phyloP scores from a whole-genome alignment of 2,113 vertebrate species.

The Muntiacus muntjak region DNA sequence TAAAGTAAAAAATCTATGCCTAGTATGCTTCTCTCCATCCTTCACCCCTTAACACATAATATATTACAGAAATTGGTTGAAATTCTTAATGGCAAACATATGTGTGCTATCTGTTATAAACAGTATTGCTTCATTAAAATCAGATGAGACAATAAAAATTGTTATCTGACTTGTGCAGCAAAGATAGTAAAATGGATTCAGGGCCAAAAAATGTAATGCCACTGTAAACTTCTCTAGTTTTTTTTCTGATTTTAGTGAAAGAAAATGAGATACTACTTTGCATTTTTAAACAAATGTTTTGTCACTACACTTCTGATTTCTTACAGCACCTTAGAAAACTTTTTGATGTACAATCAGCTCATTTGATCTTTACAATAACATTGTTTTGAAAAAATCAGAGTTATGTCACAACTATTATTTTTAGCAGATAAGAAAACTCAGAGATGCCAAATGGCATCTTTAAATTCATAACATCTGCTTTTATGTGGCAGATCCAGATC shows the following conservation, averaged over 20 bases:
- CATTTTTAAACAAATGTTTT: neutral
- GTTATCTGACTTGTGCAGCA: neutral
- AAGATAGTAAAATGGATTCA: neutral
- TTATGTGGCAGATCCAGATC: neutral
- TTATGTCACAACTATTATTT: neutral
- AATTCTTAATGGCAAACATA: neutral
- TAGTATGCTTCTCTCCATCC: neutral
- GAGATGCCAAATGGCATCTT: neutral
- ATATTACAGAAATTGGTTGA: neutral
- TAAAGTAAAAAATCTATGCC: neutral
- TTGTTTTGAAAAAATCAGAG: neutral
- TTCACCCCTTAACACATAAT: neutral
- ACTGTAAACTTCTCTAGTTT: neutral
- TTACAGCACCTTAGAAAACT: neutral
- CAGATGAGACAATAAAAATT: neutral
- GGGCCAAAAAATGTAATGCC: neutral
- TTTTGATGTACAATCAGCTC: neutral
- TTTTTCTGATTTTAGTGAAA: neutral
- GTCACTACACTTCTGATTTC: neutral
- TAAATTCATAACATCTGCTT: neutral
- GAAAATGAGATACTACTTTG: neutral
- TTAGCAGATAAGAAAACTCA: neutral
- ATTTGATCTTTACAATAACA: constrained; percentile 27
- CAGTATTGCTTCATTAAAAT: constrained; percentile 9
- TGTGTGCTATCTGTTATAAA: neutral